Evolutionary conservation across 2,113 vertebrate species (phyloP).

Genomic region (Microtus ochrogaster): DNA sequence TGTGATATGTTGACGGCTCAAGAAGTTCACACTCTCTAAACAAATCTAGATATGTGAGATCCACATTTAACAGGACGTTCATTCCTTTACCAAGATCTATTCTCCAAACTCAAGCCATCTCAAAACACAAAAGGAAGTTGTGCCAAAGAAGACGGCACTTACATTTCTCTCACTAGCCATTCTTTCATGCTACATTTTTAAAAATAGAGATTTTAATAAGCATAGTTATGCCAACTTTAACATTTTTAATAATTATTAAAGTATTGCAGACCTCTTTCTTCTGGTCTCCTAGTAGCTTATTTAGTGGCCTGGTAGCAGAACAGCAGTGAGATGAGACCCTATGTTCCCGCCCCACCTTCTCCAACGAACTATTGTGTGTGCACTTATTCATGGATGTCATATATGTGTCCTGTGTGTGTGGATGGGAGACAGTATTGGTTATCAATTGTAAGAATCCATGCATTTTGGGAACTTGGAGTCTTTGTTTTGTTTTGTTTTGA

Average conservation of each 20-base stretch:
- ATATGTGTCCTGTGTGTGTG: no score
- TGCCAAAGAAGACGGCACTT: neutral
- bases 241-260: neutral
- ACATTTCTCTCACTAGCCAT: neutral
- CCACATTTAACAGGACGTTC: neutral
- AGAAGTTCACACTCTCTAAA: neutral
- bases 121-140: neutral
- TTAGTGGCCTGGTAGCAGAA: neutral
- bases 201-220: neutral
- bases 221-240: neutral
- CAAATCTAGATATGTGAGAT: neutral
- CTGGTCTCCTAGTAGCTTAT: neutral
- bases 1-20: neutral
- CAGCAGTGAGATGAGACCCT: neutral
- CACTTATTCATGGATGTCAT: neutral
- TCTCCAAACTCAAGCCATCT: constrained; percentile 17
- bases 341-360: neutral
- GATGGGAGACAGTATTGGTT: neutral
- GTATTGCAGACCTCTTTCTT: neutral
- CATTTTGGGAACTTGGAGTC: neutral
- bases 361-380: neutral
- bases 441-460: neutral
- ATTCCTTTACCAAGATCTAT: neutral
- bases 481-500: neutral
- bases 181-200: neutral